Conservation (phyloP, 2,113 vertebrate species). For the Phalacrocorax brasilianus region DNA sequence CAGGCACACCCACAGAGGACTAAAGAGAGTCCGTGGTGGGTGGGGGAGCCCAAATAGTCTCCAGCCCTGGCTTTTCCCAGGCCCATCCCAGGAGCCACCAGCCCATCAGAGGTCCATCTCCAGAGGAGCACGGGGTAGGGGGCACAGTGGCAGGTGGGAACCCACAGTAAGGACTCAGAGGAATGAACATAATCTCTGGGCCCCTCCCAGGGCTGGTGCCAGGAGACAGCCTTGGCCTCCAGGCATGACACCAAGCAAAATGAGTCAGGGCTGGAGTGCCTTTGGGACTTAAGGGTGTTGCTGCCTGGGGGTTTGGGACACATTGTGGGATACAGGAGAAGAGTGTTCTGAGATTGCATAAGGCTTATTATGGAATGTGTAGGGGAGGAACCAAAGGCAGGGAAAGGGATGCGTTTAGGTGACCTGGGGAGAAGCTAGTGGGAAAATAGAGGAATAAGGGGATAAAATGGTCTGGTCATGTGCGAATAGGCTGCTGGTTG, state of each 20-base stretch:
- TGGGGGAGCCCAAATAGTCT: not conserved
- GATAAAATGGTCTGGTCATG: rapidly evolving
- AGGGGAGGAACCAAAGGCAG: not conserved
- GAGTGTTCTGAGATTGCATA: not conserved
- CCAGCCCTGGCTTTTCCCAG: not conserved
- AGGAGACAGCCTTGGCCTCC: not conserved
- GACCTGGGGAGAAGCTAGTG: not conserved
- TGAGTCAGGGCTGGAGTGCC: not conserved
- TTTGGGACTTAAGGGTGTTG: not conserved
- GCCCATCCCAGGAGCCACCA: not conserved
- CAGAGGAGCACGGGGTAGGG: not conserved
- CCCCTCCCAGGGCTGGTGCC: not conserved
- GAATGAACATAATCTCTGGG: not conserved
- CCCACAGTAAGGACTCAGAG: not conserved
- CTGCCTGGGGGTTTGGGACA: not conserved
- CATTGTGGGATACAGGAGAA: not conserved
- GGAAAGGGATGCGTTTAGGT: not conserved
- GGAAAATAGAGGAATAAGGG: not conserved
- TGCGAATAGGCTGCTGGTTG: not conserved
- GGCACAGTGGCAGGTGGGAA: not conserved
- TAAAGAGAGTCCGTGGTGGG: not conserved
- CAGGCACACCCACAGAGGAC: not conserved
- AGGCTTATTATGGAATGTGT: not conserved
- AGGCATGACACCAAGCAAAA: not conserved
- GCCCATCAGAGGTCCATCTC: not conserved